Evolutionary conservation across 2,888 invertebrate genomes (phyloP).

Genomic region (Nomada lathburiana): DNA sequence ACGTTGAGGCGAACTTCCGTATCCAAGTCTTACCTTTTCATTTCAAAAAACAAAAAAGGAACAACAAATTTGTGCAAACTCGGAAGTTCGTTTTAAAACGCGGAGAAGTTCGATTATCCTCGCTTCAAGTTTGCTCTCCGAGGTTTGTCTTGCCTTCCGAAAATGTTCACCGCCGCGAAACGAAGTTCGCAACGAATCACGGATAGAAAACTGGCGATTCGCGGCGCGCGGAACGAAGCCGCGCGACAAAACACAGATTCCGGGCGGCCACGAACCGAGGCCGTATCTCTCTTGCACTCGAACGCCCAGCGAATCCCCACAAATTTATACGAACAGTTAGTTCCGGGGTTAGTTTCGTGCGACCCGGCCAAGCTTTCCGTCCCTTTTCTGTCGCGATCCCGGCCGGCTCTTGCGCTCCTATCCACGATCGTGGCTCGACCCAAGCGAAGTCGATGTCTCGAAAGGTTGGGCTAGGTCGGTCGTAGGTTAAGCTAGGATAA

Average conservation of each 20-base stretch:
- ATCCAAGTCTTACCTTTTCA: too few species aligned
- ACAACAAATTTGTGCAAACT: too few species aligned
- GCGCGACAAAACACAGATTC: conserved; percentile 21
- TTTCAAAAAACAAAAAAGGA: too few species aligned
- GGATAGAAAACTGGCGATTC: background rate
- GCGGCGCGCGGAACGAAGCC: background rate
- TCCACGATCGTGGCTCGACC: conserved; percentile 56
- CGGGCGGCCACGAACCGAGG: conserved; percentile 19
- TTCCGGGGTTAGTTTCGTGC: conserved; percentile 71
- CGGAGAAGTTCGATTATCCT: too few species aligned
- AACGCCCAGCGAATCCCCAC: conserved; percentile 74
- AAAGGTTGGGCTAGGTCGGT: conserved; percentile 67
- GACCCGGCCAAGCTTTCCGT: conserved; percentile 38
- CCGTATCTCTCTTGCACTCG: conserved; percentile 80
- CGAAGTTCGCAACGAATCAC: conserved; percentile 17
- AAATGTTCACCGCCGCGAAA: background rate
- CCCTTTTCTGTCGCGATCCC: conserved; percentile 32
- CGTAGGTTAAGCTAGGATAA: conserved; percentile 77
- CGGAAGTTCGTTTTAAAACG: too few species aligned
- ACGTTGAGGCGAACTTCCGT: too few species aligned
- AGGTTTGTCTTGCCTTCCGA: too few species aligned
- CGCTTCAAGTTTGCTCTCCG: too few species aligned
- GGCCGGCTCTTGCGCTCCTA: conserved; percentile 38
- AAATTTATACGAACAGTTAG: conserved; percentile 80
- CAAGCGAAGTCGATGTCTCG: conserved; percentile 37